Evolutionary conservation across 2,113 vertebrate species (phyloP), one percentile per base, ranked within the genome.

Genomic region (Rhegmatorhina hoffmannsi): DNA sequence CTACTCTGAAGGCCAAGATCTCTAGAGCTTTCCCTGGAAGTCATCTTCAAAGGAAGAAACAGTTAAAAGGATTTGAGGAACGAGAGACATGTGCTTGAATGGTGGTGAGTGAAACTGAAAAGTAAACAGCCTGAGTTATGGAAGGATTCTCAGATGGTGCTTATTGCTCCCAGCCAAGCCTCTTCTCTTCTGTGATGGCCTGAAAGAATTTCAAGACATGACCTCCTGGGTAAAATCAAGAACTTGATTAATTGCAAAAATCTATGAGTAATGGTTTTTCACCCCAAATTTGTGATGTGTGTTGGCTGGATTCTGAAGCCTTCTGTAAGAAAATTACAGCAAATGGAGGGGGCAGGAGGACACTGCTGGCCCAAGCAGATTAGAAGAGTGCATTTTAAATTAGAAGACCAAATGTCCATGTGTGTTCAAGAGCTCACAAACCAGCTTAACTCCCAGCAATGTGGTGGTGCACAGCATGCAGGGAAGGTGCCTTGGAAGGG

Each of bases 141-240:
- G 63, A 46, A 88, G 40, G 56, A 56, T 81, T 80, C 64, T 97
- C 82, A 95, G 88, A 93, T 81, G 76, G 88, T 89, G 56, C 79
- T 58, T 79, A 14, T 21, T 94, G 68, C 80, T 94, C 53, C 66
- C 62, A 94, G 80, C 15, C 88, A 92, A 92, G 49, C 53, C 89
- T 90, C 52, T 68, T 92, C 86, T 82, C 56, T 89, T 93, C 72
- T 53, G 55, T 87, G 66, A 90, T 50, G 40, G 40, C 56, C 85
- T 93, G 88, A 90, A 94, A 87, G n/a, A 49, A 60, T 73, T 91
- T 89, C 52, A 88, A 90, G 73, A 72, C 33, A 7, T 25, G 49
- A 96, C 33, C 66, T 78, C 46, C 9, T 7, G 34, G 47, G 47
- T 90, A 84, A 87, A 96, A 90, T 78, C 60, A 95, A 89, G 76